Percentiles rank a stretch among this genome's conserved stretches.
These are phyloP conservation scores for Epirrhoe tristata DNA, from an alignment of 2,888 invertebrate species.

Conservation along the genomic window DNA sequence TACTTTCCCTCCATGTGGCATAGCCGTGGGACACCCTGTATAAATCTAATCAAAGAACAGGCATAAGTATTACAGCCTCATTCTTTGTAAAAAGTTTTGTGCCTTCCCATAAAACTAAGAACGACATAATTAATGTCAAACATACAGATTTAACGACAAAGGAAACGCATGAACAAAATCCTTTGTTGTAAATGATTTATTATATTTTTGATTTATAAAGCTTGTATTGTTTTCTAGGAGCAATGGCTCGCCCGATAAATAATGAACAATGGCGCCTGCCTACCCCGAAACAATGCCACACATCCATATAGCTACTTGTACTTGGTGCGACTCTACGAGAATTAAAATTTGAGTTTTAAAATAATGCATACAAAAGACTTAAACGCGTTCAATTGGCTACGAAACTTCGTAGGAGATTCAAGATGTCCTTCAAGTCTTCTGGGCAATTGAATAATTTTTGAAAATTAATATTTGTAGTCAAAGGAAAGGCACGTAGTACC, in stretches of 20 bases:
- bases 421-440: background rate
- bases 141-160: no score
- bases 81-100: no score
- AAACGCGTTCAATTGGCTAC: conserved; percentile 8
- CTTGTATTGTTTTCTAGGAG: conserved; percentile 12
- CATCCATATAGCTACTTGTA: background rate
- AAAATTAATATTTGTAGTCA: no score
- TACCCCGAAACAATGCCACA: conserved; percentile 12
- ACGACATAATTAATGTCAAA: no score
- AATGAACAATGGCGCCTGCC: conserved; percentile 24
- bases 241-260: conserved; percentile 15
- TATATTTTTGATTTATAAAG: conserved; percentile 1
- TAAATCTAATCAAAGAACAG: no score
- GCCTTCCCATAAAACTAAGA: no score
- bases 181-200: background rate
- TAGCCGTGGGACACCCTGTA: no score
- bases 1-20: no score
- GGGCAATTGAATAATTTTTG: no score
- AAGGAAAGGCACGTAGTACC: no score
- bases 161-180: background rate
- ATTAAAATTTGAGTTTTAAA: background rate
- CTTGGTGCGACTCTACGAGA: background rate
- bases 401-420: background rate
- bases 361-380: conserved; percentile 3
- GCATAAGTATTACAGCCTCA: no score